Base-by-base conservation (phyloP, 2,888 invertebrate species). In the Beris morrisii region DNA sequence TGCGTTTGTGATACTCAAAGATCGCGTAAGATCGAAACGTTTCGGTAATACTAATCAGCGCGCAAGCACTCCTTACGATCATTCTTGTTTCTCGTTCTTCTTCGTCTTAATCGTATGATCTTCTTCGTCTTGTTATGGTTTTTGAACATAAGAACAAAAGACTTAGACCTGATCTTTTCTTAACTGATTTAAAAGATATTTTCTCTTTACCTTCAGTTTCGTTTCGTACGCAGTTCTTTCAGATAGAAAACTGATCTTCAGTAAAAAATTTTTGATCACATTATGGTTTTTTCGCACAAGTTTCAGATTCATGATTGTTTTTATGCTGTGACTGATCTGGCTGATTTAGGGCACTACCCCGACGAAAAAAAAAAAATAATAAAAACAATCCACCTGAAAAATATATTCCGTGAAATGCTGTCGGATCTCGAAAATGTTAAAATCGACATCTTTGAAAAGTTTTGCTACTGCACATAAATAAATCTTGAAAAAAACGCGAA, bases 31-130 rank as follows among this genome's bases (percentile, higher is more conserved):
- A 38, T 38, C 38, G 44, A 57, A 57, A 57, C 57, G 44, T 43
- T 43, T 57, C 43, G 11, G 57, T 43, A 38, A 57, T 57, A 57
- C 57, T 57, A 57, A 57, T 57, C 43, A 57, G 57, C 50, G 50
- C 15, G 50, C 38, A 9, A 38, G 38, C 38, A 38, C 38, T 38
- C 38, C 38, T 38, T 38, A 38, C 38, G 9, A 38, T 38, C 38
- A 38, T 38, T 38, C 38, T 22, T 22, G 38, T 38, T 38, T 38
- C 9, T 38, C 38, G 38, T 38, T 38, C 38, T 9, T 38, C 38
- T 7, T 38, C 38, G 38, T 38, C 38, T 38, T 38, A 5, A 38
- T 38, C 38, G 38, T 38, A 7, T 38, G 38, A 38, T 38, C 9
- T 38, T 38, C 38, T 5, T 38, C 38, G 38, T 38, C 38, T 38